Base-by-base conservation (phyloP, 2,888 invertebrate genomes). In the Saturnia pavonia region DNA sequence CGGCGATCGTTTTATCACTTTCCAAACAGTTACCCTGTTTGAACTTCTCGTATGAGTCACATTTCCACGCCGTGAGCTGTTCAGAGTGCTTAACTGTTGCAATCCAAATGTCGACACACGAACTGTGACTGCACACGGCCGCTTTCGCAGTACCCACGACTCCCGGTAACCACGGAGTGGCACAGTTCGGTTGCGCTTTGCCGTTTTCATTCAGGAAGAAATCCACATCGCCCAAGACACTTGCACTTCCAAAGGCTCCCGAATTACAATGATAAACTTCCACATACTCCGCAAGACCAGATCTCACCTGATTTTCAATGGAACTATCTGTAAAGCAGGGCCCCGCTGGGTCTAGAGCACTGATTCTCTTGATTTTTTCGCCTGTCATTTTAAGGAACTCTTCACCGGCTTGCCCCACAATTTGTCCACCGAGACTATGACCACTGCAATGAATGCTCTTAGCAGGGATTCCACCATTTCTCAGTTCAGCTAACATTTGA, bases 171-270 rank as follows among this genome's bases (percentile, higher is more conserved):
- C 88, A 75, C 0, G 90, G 86, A 0, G 87, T 90, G 0, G 82
- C 86, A 76, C 95, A 95, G 34, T 94, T 92, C 0, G 95, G 95
- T 78, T 96, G 96, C 0, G 91, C 82, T 19, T 81, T 82, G 0
- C 95, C 95, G 51, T 94, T 94, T 77, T 94, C 95, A 78, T 96
- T 96, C 1, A 95, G 91, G 76, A 94, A 95, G 81, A 95, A 95
- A 80, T 95, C 95, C 7, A 94, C 86, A 69, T 95, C 94, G 0
- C 94, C 95, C 45, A 95, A 80, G 0, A 94, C 91, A 70, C 90
- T 90, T 0, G 89, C 88, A 0, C 94, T 91, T 1, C 94, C 95
- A 1, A 95, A 80, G 0, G 88, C 90, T 19, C 95, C 95, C 71
- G 94, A 94, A 74, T 95, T 95, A 45, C 95, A 95, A 79, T 96